phyloP scores from a whole-genome alignment of 2,888 invertebrate genomes.

The Tridacna crocea region DNA sequence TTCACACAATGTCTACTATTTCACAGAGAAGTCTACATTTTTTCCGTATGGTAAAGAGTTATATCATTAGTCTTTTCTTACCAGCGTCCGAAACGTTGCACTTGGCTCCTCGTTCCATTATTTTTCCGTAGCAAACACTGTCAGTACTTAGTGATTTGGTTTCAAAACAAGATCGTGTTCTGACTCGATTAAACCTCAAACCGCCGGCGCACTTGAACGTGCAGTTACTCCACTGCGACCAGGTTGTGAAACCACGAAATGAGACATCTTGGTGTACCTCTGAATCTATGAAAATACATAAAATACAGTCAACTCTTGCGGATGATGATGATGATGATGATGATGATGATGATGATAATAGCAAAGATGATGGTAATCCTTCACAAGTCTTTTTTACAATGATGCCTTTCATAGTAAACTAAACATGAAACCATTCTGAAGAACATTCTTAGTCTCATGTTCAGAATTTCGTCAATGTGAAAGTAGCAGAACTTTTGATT shows the following conservation, averaged over 20 bases:
- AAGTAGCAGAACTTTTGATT: no score
- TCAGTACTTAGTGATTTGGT: not conserved
- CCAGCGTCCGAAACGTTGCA: not conserved
- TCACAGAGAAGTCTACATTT: no score
- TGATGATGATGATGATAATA: no score
- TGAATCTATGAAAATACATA: not conserved
- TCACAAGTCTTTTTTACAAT: not conserved
- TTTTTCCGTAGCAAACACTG: not conserved
- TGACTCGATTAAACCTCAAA: not conserved
- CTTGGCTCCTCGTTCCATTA: not conserved
- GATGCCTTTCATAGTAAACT: not conserved
- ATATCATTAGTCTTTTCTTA: no score
- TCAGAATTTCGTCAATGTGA: no score
- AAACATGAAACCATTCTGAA: not conserved
- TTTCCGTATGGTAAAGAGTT: no score
- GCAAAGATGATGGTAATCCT: not conserved
- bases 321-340: not conserved
- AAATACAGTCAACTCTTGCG: not conserved
- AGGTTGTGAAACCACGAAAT: not conserved
- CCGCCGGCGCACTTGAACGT: not conserved
- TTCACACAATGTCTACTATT: no score
- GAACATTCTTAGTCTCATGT: no score
- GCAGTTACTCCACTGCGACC: not conserved
- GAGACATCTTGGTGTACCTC: not conserved
- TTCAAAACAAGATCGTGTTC: not conserved